Percentiles rank a stretch among this genome's conserved stretches.
These are phyloP conservation scores for Galeopsomyia nigrocyanea DNA, from an alignment of 2,888 invertebrate genomes.

Conservation along the genomic window DNA sequence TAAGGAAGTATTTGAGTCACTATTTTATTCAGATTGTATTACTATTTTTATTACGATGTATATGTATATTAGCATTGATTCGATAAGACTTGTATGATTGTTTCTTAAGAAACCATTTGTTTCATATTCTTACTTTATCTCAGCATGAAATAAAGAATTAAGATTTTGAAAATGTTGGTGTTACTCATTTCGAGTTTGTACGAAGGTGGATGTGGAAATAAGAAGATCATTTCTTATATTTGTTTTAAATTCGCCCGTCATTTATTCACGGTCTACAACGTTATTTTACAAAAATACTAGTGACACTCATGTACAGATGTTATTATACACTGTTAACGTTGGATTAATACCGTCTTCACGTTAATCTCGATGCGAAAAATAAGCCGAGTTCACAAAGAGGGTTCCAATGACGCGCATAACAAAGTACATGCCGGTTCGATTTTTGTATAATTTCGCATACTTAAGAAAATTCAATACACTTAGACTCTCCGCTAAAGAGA, in stretches of 20 bases:
- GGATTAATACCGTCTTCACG: conserved; percentile 29
- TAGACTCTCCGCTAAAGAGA: conserved; percentile 4
- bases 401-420: conserved; percentile 19
- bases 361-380: conserved; percentile 19
- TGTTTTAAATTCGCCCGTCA: conserved; percentile 32
- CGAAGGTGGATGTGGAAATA: neutral
- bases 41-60: conserved; percentile 28
- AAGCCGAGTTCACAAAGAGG: conserved; percentile 28
- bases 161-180: conserved; percentile 7
- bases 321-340: conserved; percentile 35
- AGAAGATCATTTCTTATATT: neutral
- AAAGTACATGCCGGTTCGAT: conserved; percentile 23
- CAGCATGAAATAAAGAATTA: conserved; percentile 28
- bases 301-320: conserved; percentile 40
- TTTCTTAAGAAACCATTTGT: conserved; percentile 35
- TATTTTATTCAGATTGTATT: conserved; percentile 29
- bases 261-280: conserved; percentile 45
- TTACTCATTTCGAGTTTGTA: neutral
- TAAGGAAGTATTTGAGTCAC: conserved; percentile 29
- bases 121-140: conserved; percentile 37
- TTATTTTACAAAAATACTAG: conserved; percentile 48
- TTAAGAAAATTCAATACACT: conserved; percentile 20
- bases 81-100: conserved; percentile 22
- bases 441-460: conserved; percentile 14
- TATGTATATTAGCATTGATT: conserved; percentile 18